Conservation (phyloP, 2,797 vertebrate genomes). For the Sebastes variabilis region DNA sequence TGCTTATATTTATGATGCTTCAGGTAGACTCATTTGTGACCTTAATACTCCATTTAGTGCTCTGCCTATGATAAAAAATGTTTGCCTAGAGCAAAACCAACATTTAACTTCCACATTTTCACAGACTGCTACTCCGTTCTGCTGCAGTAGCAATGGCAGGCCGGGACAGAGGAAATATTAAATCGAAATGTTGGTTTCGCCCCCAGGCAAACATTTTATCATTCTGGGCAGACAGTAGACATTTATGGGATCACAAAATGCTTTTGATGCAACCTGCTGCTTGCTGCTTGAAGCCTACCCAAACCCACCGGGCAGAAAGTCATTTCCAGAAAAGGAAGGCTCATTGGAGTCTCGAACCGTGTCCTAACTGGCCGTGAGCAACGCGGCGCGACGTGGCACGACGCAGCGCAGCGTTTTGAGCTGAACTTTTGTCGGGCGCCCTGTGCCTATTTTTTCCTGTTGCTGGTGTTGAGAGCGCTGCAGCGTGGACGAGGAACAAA, state of each 20-base stretch:
- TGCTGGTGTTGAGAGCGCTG: too few relatives aligned
- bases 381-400: too few relatives aligned
- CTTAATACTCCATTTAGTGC: neutral
- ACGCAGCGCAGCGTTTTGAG: too few relatives aligned
- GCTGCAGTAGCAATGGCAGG: neutral
- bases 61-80: neutral
- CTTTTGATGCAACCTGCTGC: neutral
- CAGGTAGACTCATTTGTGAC: neutral
- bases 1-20: neutral
- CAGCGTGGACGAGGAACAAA: too few relatives aligned
- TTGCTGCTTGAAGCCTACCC: neutral
- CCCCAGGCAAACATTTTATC: neutral
- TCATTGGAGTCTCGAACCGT: too few relatives aligned
- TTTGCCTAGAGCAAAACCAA: neutral
- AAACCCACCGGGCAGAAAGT: too few relatives aligned
- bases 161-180: neutral
- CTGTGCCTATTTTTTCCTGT: too few relatives aligned
- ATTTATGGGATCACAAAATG: neutral
- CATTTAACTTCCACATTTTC: neutral
- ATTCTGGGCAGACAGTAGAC: too few relatives aligned
- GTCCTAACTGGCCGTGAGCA: too few relatives aligned
- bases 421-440: too few relatives aligned
- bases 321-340: neutral
- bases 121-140: neutral
- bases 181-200: neutral